These are phyloP conservation scores for Porites cylindrica DNA, from an alignment of 92 coral and sea anemone species.

Conservation along the genomic window DNA sequence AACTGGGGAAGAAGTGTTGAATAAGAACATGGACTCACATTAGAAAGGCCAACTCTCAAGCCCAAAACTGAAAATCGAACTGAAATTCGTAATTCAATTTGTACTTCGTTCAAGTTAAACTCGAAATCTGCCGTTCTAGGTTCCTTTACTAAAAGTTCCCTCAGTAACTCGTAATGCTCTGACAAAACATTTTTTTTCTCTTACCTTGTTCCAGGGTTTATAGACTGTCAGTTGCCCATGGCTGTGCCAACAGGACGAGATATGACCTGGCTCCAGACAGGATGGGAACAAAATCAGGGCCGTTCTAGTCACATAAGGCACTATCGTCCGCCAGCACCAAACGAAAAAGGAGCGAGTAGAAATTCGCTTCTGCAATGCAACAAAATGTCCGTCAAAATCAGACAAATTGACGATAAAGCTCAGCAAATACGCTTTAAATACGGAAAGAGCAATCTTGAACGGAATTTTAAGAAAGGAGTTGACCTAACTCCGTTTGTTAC, in stretches of 20 bases:
- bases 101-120: no score
- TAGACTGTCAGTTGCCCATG: neutral
- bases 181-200: neutral
- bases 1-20: no score
- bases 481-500: slow-evolving; percentile 72
- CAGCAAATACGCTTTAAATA: slow-evolving; percentile 47
- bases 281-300: slow-evolving; percentile 50
- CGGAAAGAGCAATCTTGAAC: slow-evolving; percentile 7
- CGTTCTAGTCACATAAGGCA: slow-evolving; percentile 46
- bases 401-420: slow-evolving; percentile 20
- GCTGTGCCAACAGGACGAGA: slow-evolving; percentile 32
- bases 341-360: slow-evolving; percentile 39
- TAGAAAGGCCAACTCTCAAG: no score
- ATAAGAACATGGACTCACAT: no score
- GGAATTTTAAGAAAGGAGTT: slow-evolving; percentile 9
- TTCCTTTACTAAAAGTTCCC: neutral
- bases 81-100: no score
- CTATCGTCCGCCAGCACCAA: slow-evolving; percentile 31
- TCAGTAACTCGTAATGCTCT: neutral
- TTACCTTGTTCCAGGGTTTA: slow-evolving; percentile 6
- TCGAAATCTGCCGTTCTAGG: no score
- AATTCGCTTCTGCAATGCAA: slow-evolving; percentile 59
- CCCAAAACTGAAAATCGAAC: no score
- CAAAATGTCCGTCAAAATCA: slow-evolving; percentile 53
- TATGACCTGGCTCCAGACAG: slow-evolving; percentile 40